phyloP scores from a whole-genome alignment of 2,113 vertebrate genomes.

The Synchiropus splendidus region DNA sequence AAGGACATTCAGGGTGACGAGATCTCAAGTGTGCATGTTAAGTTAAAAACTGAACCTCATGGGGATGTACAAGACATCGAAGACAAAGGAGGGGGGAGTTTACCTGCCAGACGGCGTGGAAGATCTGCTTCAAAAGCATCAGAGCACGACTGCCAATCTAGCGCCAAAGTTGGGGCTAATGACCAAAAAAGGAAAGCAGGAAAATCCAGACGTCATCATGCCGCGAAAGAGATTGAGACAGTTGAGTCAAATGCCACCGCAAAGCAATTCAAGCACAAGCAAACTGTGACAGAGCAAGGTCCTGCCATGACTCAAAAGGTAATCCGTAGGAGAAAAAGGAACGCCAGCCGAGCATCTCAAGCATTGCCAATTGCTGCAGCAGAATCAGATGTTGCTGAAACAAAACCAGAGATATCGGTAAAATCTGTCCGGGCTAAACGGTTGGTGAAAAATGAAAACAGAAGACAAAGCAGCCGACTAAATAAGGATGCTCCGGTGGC shows the following conservation, averaged over 20 bases:
- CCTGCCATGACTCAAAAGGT: conserved; percentile 39
- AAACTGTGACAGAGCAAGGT: conserved; percentile 16
- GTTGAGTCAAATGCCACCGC: conserved; percentile 42
- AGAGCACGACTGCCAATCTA: conserved; percentile 26
- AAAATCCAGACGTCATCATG: conserved; percentile 19
- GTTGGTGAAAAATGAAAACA: conserved; percentile 29
- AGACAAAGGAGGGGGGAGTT: conserved; percentile 30
- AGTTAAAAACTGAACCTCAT: conserved; percentile 66
- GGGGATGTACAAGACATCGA: conserved; percentile 33
- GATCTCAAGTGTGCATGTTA: conserved; percentile 70
- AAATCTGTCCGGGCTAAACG: conserved; percentile 31
- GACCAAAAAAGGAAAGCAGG: conserved; percentile 53
- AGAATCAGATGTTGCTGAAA: conserved; percentile 31
- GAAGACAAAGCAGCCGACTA: conserved; percentile 53
- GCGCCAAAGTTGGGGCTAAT: conserved; percentile 39
- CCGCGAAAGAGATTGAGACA: conserved; percentile 26
- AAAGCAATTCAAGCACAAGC: conserved; percentile 44
- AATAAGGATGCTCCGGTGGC: conserved; percentile 41
- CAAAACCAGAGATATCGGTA: conserved; percentile 38
- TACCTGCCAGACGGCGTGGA: conserved; percentile 54
- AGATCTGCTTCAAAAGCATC: conserved; percentile 56
- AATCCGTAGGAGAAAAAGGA: conserved; percentile 53
- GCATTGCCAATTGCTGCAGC: conserved; percentile 10
- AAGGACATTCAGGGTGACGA: conserved; percentile 67
- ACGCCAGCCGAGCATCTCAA: conserved; percentile 27